Base-by-base conservation (phyloP, 2,888 invertebrate genomes). In the Zonitis immaculata region DNA sequence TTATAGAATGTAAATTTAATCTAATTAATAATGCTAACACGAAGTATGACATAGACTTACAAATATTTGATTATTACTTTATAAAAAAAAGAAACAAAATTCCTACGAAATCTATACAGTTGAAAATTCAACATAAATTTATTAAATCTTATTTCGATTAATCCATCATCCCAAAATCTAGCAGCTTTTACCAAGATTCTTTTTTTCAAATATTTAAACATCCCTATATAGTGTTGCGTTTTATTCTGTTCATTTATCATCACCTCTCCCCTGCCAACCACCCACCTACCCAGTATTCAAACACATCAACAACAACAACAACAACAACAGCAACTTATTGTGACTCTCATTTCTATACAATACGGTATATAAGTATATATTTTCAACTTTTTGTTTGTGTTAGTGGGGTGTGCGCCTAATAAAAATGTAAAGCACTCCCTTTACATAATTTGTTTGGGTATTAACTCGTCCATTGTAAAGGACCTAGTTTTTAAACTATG, bases 401-500 rank as follows among this genome's bases (percentile, higher is more conserved):
- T 3, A 26, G 9, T 20, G 16, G 18, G 20, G 9, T 18, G 35
- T 60, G 58, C 54, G 66, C 67, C 70, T 72, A 71, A 74, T 74
- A 73, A 72, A 73, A 72, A 72, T 73, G 72, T 72, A 73, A 72
- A 73, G 71, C 70, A 68, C 70, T 69, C 64, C 68, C 68, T 72
- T 68, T 73, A 68, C 71, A 71, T 73, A 71, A 73, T 73, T 71
- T 72, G 70, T 68, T 68, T 66, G 65, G 64, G 66, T 66, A 71
- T 70, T 68, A 71, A 63, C 63, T 64, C 64, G 64, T 67, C 67
- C 66, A 66, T n/a, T 63, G 65, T 64, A 65, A 56, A 44, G 46
- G 22, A 22, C 22, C 22, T 22, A 35, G 35, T 35, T 35, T 35
- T 16, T 20, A 20, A 39, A 39, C 20, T 39, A 39, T 39, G 39